Evolutionary conservation across 2,113 vertebrate species (phyloP).

Genomic region (Dipodomys stephensi): DNA sequence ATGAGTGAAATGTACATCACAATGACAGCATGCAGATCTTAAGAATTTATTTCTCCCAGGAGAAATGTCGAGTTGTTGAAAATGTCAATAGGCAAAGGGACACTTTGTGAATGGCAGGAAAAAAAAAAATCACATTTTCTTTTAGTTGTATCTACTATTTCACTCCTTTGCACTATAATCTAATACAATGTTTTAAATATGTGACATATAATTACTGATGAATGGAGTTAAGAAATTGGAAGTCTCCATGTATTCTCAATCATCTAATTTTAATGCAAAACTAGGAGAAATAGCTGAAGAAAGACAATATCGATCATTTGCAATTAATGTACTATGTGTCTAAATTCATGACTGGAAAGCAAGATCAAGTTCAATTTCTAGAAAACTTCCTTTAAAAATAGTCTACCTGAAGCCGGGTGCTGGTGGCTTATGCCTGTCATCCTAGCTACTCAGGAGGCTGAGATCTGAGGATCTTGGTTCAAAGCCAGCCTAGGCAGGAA

Average conservation of each 20-base stretch:
- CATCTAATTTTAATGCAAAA: slow-evolving; percentile 49
- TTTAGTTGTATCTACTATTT: background rate
- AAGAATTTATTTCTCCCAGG: slow-evolving; percentile 33
- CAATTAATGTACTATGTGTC: slow-evolving; percentile 15
- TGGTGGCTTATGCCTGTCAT: no score
- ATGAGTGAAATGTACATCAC: background rate
- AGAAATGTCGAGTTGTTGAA: background rate
- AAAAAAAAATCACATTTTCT: background rate
- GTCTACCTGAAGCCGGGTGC: background rate
- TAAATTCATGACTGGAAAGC: slow-evolving; percentile 13
- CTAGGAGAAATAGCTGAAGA: slow-evolving; percentile 34
- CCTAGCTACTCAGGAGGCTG: no score
- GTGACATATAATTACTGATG: background rate
- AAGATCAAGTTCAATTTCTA: slow-evolving; percentile 37
- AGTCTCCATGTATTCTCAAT: background rate
- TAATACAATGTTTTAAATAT: slow-evolving; percentile 24
- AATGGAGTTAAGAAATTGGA: slow-evolving; percentile 37
- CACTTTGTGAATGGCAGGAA: background rate
- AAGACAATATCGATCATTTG: slow-evolving; percentile 40
- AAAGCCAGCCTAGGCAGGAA: no score
- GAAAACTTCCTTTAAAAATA: slow-evolving; percentile 13
- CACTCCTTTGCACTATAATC: background rate
- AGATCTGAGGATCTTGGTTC: no score
- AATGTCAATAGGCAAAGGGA: slow-evolving; percentile 21
- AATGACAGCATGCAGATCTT: background rate